A percentile compares a stretch with the other conserved stretches of the same genome.
phyloP scores from a whole-genome alignment of 2,113 vertebrate genomes.

The Harpagus bidentatus region DNA sequence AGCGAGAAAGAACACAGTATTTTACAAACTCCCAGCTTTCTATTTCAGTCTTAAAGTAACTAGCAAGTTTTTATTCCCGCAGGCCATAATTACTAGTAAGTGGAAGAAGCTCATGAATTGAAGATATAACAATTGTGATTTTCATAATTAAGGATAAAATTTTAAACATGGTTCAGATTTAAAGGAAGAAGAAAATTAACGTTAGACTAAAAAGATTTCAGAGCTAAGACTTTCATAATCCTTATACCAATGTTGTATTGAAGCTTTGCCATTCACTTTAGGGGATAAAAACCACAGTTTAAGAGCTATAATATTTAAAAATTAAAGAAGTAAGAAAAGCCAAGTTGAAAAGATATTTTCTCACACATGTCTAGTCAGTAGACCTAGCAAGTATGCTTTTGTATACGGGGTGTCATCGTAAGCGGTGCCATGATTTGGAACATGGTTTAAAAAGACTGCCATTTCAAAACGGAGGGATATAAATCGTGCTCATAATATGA shows the following conservation, averaged over 20 bases:
- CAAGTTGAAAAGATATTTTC: not conserved
- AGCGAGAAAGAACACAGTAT: not conserved
- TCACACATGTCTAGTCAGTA: not conserved
- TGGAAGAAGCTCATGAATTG: not conserved
- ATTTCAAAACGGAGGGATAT: not conserved
- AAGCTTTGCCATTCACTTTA: not conserved
- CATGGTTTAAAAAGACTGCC: not conserved
- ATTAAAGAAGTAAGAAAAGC: not conserved
- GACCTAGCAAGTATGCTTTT: not conserved
- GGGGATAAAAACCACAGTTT: not conserved
- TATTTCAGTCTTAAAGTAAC: not conserved
- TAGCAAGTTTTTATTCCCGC: not conserved
- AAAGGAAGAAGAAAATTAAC: not conserved
- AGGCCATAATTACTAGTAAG: constrained; percentile 18
- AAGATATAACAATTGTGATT: constrained; percentile 37
- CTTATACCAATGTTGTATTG: not conserved
- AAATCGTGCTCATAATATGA: not conserved
- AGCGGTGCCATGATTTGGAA: not conserved
- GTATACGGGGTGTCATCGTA: not conserved
- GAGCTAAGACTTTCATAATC: not conserved
- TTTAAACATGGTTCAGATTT: constrained; percentile 33
- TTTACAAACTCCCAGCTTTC: not conserved
- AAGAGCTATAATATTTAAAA: not conserved
- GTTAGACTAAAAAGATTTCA: not conserved
- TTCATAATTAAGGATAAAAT: constrained; percentile 43